These are phyloP conservation scores for Sebastes oblongus DNA, from an alignment of 2,797 vertebrate species.

Conservation along the genomic window DNA sequence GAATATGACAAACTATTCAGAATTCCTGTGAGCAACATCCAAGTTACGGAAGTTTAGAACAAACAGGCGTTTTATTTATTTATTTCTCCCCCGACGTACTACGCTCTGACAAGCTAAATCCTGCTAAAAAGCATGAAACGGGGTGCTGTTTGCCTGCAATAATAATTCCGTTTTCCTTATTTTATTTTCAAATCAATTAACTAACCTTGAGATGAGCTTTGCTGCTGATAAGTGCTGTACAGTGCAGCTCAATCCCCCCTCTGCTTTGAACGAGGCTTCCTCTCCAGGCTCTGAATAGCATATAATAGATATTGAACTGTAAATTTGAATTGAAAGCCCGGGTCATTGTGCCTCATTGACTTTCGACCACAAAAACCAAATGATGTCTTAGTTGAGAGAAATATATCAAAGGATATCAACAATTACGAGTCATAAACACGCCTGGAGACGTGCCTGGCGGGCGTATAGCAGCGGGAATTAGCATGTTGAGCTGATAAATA, in stretches of 20 bases:
- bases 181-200: constrained; percentile 74
- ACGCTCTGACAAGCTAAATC: constrained; percentile 2
- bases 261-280: constrained; percentile 51
- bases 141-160: not conserved
- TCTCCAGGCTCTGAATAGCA: constrained; percentile 64
- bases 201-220: constrained; percentile 74
- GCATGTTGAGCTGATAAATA: constrained; percentile 99
- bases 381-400: constrained; percentile 99
- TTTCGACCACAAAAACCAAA: constrained; percentile 97
- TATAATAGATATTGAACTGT: constrained; percentile 89
- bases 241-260: constrained; percentile 29
- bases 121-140: constrained; percentile 24
- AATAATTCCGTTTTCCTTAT: constrained; percentile 48
- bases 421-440: constrained; percentile 99
- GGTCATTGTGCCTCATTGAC: constrained; percentile 98
- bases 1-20: constrained; percentile 78
- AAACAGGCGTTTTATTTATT: constrained; percentile 49
- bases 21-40: constrained; percentile 64
- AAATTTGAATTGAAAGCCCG: constrained; percentile 90
- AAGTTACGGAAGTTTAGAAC: constrained; percentile 68
- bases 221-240: constrained; percentile 57
- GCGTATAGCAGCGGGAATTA: constrained; percentile 99
- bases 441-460: constrained; percentile 96
- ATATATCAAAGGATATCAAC: constrained; percentile 99
- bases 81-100: constrained; percentile 7